phyloP scores from a whole-genome alignment of 2,888 invertebrate genomes.

The Drosophila pegasa region DNA sequence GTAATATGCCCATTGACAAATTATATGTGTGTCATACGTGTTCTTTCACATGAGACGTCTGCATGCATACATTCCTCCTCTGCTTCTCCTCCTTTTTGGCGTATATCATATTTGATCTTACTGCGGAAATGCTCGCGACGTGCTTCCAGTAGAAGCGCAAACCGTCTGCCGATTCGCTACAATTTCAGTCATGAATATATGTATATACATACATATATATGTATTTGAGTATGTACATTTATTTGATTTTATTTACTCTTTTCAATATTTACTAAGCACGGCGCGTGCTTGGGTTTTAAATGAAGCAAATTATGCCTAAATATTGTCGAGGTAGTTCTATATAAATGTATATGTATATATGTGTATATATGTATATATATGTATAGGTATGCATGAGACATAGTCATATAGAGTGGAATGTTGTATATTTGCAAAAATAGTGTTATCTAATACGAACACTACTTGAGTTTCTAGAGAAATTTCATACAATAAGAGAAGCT shows the following conservation, averaged over 20 bases:
- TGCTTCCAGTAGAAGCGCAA: conserved; percentile 57
- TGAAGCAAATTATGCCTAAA: conserved; percentile 60
- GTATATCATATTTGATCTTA: conserved; percentile 71
- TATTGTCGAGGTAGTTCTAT: conserved; percentile 20
- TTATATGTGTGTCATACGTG: conserved; percentile 51
- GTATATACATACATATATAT: conserved; percentile 7
- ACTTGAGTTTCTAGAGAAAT: not conserved
- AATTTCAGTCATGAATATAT: conserved; percentile 49
- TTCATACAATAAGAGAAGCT: not conserved
- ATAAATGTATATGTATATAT: conserved; percentile 8
- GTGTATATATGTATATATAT: not conserved
- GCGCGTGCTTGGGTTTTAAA: conserved; percentile 74
- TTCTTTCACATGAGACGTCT: conserved; percentile 2
- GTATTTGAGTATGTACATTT: conserved; percentile 26
- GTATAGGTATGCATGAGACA: not conserved
- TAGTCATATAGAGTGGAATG: conserved; percentile 1
- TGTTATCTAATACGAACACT: conserved; percentile 10
- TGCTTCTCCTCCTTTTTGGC: not conserved
- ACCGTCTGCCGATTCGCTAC: conserved; percentile 59
- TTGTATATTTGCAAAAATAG: not conserved
- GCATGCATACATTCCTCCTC: not conserved
- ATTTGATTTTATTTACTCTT: conserved; percentile 69
- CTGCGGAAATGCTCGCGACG: conserved; percentile 78
- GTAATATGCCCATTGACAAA: conserved; percentile 24
- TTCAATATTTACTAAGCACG: conserved; percentile 70